Base-by-base conservation (phyloP, 64 coral and sea anemone genomes). In the Astreopora myriophthalma region DNA sequence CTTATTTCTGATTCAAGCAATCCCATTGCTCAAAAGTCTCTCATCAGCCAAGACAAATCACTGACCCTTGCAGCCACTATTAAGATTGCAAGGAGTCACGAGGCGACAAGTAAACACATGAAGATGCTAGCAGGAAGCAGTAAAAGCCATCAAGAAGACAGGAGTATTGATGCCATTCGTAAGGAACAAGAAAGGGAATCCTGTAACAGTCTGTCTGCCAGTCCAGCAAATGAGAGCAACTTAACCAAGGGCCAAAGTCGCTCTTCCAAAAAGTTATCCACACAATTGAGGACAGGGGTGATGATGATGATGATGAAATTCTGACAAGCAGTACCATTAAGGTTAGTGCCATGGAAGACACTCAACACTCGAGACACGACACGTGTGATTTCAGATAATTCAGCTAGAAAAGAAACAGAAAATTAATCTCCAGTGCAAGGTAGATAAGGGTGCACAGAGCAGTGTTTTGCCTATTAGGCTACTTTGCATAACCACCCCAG, bases 361-460 rank as follows among this genome's bases (percentile, higher is more conserved):
- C n/a, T n/a, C n/a, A n/a, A n/a, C n/a, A n/a, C n/a, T n/a, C n/a
- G n/a, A n/a, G 7, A 66, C 12, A 66, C 14, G 19, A 66, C 5
- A 66, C 62, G 25, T 5, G 62, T 5, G 20, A 66, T n/a, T 73
- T 73, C 32, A 73, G 9, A 38, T 73, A 39, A 73, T n/a, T n/a
- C n/a, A n/a, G n/a, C n/a, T n/a, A n/a, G n/a, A n/a, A n/a, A n/a
- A n/a, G n/a, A n/a, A n/a, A 8, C 28, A 0, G 27, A 31, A 13
- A 29, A 31, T 29, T 71, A 33, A 71, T 31, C 68, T 32, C 68
- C 68, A 82, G 79, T 28, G 48, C 51, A 82, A 82, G 79, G 79
- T 82, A 14, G 46, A 82, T 34, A 82, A 48, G 33, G 79, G 79
- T 33, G 48, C 79, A 26, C 79, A 82, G 31, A 61, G 49, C 48